Base-by-base conservation (phyloP, 2,888 invertebrate genomes). In the Rhamphomyia laevipes region DNA sequence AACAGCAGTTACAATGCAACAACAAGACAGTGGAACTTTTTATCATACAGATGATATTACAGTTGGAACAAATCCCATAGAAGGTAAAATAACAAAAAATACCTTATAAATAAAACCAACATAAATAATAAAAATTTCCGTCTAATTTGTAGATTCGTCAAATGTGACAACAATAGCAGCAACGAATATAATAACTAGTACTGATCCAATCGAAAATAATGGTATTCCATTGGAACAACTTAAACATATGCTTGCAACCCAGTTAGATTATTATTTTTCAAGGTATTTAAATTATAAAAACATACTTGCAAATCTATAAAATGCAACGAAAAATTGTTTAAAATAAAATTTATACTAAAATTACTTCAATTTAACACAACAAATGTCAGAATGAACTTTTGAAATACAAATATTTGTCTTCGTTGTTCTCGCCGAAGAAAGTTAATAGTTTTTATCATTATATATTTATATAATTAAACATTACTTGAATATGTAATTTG, bases 211-310 rank as follows among this genome's bases (percentile, higher is more conserved):
- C n/a, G 23, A 27, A 52, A 71, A 70, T 65, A 63, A 67, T 54
- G 70, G 73, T 53, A 77, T 82, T 62, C 77, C 84, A 55, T 72
- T 84, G 65, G 83, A 85, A 59, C 82, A 86, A 70, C 74, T 89
- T 43, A 84, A 85, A 71, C 80, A 80, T 63, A 77, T 84, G 78
- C 77, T 91, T 62, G 83, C 84, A 59, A 78, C 80, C 49, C 90
- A 90, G 70, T 77, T 91, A 62, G 89, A 91, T 73, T 89, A 88
- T 68, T 91, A 90, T 71, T 90, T 91, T 73, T 89, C 88, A 62
- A 82, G 87, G 88, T 88, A 67, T 63, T 61, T 42, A 2, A 7
- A 13, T 5, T 23, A 16, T 35, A n/a, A 31, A 10, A 31, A 13
- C 18, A 35, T 46, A n/a, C n/a, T n/a, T n/a, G n/a, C n/a, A n/a